A percentile compares a stretch with the other conserved stretches of the same genome.
phyloP scores from a whole-genome alignment of 2,797 vertebrate species.

The Tokudaia muenninki region DNA sequence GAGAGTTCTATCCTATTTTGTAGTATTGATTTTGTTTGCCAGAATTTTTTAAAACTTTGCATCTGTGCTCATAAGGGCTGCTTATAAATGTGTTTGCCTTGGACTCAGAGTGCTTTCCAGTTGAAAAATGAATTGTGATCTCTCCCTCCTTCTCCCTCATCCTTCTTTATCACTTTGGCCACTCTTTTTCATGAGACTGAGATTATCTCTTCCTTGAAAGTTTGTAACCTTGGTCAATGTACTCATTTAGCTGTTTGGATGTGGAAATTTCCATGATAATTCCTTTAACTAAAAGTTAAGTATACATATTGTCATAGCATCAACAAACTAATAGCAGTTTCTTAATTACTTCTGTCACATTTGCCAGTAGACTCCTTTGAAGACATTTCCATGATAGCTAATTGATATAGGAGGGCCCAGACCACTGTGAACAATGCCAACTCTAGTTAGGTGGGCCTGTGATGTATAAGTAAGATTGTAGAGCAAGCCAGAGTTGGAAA shows the following conservation, averaged over 20 bases:
- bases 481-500: not conserved
- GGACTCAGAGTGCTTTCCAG: not conserved
- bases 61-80: not conserved
- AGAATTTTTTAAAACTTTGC: not conserved
- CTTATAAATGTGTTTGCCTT: not conserved
- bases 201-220: not conserved
- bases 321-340: not conserved
- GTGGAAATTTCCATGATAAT: not conserved
- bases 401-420: not conserved
- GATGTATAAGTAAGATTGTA: not conserved
- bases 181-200: not conserved
- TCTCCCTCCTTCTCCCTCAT: not conserved
- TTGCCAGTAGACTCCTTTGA: not conserved
- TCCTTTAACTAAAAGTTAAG: not conserved
- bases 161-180: not conserved
- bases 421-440: not conserved
- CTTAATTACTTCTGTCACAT: not conserved
- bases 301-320: not conserved
- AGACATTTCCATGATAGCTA: not conserved
- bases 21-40: not conserved
- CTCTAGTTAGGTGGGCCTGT: not conserved
- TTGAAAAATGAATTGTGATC: not conserved
- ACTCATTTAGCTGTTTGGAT: not conserved
- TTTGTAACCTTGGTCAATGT: not conserved
- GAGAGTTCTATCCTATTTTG: not conserved